Percentiles rank a stretch among this genome's conserved stretches.
Conservation (phyloP, 2,113 vertebrate genomes). For the Pomatorhinus ruficollis region DNA sequence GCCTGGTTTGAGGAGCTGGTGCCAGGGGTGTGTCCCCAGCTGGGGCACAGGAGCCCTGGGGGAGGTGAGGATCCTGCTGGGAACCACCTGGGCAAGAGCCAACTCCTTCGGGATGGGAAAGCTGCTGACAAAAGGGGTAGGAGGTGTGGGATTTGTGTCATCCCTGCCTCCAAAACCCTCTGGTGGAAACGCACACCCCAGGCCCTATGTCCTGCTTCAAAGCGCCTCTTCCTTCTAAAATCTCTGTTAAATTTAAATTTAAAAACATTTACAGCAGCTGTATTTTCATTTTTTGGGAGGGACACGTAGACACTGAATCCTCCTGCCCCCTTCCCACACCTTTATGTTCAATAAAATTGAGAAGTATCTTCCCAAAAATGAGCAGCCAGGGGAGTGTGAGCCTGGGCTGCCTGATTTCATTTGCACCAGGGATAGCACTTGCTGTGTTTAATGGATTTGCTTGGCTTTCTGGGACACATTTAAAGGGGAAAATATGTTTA, state of each 20-base stretch:
- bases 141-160: neutral
- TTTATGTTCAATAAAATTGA: neutral
- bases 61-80: neutral
- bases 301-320: neutral
- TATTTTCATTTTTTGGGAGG: neutral
- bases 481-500: slow-evolving; percentile 3
- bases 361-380: neutral
- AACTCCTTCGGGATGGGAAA: neutral
- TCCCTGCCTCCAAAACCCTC: neutral
- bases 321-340: neutral
- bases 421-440: neutral
- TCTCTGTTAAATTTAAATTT: neutral
- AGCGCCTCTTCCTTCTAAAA: neutral
- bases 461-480: neutral
- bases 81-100: neutral
- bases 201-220: neutral
- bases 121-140: neutral
- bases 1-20: neutral
- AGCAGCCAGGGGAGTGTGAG: neutral
- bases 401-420: neutral
- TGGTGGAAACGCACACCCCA: neutral
- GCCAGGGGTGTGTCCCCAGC: neutral
- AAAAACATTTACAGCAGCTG: neutral
- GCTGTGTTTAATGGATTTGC: neutral
- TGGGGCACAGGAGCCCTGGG: neutral